Evolutionary conservation across 1,140 invertebrate genomes (phyloP).

Genomic region (Battus philenor): DNA sequence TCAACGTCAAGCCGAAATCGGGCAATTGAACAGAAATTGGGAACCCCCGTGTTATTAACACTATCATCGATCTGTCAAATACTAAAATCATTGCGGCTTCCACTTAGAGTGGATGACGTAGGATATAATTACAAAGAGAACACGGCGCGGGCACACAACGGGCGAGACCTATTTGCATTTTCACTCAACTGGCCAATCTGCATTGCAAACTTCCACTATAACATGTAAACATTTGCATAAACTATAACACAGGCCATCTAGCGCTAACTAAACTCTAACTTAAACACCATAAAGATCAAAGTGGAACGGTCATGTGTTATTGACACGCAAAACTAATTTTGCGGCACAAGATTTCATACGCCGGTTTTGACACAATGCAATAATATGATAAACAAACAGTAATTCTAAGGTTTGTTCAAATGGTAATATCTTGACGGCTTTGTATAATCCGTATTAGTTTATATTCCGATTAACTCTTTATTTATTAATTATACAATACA

Average conservation of each 20-base stretch:
- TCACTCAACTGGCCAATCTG: constrained; percentile 63
- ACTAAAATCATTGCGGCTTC: too few species aligned
- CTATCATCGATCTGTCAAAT: too few species aligned
- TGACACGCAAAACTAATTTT: neutral
- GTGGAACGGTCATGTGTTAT: neutral
- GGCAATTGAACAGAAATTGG: too few species aligned
- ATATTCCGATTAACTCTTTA: too few species aligned
- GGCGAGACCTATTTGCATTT: constrained; percentile 52
- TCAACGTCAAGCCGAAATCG: too few species aligned
- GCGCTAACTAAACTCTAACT: constrained; percentile 8
- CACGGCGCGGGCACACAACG: constrained; percentile 33
- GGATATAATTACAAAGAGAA: constrained; percentile 31
- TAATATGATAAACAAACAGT: constrained; percentile 44
- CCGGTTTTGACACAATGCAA: constrained; percentile 47
- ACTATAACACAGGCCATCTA: constrained; percentile 10
- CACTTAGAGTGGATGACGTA: too few species aligned
- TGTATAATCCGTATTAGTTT: too few species aligned
- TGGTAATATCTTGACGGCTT: too few species aligned
- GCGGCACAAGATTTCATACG: constrained; percentile 35
- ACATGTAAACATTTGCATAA: constrained; percentile 40
- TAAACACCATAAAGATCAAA: constrained; percentile 16
- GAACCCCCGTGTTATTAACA: too few species aligned
- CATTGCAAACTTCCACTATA: constrained; percentile 59
- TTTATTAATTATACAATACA: too few species aligned
- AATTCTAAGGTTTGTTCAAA: constrained; percentile 18